Percentiles rank a stretch among this genome's conserved stretches.
Conservation (phyloP, 2,797 vertebrate species). For the Bovichtus variegatus region DNA sequence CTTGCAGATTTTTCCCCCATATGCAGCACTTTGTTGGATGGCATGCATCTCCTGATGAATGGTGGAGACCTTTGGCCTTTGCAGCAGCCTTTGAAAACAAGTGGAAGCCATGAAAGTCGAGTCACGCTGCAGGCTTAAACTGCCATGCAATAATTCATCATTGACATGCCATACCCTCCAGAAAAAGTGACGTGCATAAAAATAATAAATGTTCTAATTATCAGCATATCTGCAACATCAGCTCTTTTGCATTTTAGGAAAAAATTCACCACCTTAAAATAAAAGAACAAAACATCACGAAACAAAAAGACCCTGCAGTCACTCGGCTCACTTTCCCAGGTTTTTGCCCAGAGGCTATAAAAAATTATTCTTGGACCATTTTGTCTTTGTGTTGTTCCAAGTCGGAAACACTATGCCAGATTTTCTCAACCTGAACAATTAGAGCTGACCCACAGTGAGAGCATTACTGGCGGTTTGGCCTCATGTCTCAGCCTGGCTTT, state of each 20-base stretch:
- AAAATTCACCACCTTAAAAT: not conserved
- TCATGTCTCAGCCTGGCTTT: constrained; percentile 17
- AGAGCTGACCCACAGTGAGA: constrained; percentile 58
- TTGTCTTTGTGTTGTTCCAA: constrained; percentile 49
- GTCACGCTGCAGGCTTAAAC: constrained; percentile 35
- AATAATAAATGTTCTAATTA: constrained; percentile 28
- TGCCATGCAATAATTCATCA: constrained; percentile 32
- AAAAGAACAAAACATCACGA: constrained; percentile 12
- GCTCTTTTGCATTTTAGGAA: not conserved
- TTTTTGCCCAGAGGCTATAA: constrained; percentile 42
- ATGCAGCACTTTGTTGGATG: constrained; percentile 74
- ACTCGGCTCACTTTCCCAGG: constrained; percentile 32
- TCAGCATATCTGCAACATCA: constrained; percentile 7
- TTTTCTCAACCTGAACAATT: constrained; percentile 68
- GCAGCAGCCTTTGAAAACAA: constrained; percentile 59
- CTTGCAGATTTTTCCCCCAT: constrained; percentile 78
- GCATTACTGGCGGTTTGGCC: constrained; percentile 55
- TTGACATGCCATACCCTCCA: not conserved
- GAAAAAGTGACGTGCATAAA: not conserved
- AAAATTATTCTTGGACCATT: constrained; percentile 55
- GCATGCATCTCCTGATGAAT: constrained; percentile 74
- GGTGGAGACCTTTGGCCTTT: constrained; percentile 70
- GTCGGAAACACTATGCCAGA: constrained; percentile 48
- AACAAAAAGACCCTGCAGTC: constrained; percentile 9
- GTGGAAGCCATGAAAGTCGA: constrained; percentile 41